Percentiles rank a stretch among this genome's conserved stretches.
Conservation (phyloP, 1,140 invertebrate genomes). For the Ephestia elutella region DNA sequence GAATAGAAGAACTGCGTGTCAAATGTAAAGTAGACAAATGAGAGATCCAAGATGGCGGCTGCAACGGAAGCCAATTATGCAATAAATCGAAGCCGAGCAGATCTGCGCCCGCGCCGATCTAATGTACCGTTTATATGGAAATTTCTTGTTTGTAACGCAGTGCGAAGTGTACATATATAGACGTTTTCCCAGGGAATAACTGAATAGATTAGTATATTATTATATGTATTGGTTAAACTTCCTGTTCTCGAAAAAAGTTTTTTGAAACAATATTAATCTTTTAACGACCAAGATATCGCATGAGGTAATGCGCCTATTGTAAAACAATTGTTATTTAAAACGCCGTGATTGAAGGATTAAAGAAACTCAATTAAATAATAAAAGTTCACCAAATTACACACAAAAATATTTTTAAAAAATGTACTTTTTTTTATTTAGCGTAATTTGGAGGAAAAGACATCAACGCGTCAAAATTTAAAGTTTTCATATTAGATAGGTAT, state of each 20-base stretch:
- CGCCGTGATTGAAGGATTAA: too few species aligned
- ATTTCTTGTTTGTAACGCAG: not conserved
- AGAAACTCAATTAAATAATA: too few species aligned
- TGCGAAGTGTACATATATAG: not conserved
- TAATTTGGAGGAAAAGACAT: not conserved
- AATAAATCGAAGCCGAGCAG: not conserved
- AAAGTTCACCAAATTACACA: too few species aligned
- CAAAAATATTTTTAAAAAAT: not conserved
- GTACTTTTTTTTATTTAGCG: too few species aligned
- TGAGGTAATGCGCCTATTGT: too few species aligned
- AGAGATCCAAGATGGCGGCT: conserved; percentile 7
- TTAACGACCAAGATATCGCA: too few species aligned
- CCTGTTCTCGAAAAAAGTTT: too few species aligned
- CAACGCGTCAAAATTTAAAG: not conserved
- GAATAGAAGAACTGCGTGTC: conserved; percentile 1
- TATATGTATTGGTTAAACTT: too few species aligned
- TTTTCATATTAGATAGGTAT: not conserved
- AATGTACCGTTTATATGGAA: conserved; percentile 3
- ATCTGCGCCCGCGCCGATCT: not conserved
- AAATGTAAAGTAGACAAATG: conserved; percentile 1
- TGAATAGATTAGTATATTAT: not conserved
- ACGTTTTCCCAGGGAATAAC: not conserved
- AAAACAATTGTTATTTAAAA: too few species aligned
- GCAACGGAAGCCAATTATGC: conserved; percentile 7
- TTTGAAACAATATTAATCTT: too few species aligned